Percentiles rank a stretch among this genome's conserved stretches.
These are phyloP conservation scores for Perca fluviatilis DNA, from an alignment of 2,113 vertebrate species.

Conservation along the genomic window DNA sequence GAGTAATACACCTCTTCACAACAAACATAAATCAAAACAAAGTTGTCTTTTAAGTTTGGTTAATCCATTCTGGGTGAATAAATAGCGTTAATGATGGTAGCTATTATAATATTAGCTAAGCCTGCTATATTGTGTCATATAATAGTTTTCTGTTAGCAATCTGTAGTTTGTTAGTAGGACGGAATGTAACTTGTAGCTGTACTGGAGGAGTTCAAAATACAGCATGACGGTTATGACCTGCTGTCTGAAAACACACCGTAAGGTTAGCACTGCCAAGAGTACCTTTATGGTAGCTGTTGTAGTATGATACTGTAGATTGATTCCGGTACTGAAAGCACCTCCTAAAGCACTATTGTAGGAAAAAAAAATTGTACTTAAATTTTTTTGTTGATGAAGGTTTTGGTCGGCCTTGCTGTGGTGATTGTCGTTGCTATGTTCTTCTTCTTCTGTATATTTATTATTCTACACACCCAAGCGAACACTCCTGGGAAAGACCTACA, in stretches of 20 bases:
- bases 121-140: background rate
- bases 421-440: background rate
- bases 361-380: background rate
- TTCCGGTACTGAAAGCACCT: background rate
- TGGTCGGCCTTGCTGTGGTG: background rate
- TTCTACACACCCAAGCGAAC: background rate
- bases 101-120: background rate
- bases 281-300: background rate
- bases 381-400: slow-evolving; percentile 2
- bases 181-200: background rate
- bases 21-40: background rate
- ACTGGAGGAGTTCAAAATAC: background rate
- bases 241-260: background rate
- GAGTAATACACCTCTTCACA: background rate
- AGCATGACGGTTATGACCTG: background rate
- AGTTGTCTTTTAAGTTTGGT: background rate
- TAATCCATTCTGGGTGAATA: background rate
- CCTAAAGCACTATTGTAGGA: background rate
- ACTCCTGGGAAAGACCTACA: background rate
- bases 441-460: background rate
- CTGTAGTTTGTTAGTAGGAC: background rate
- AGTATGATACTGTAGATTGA: background rate
- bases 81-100: background rate
- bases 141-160: background rate
- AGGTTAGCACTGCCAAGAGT: background rate